Evolutionary conservation across 2,113 vertebrate genomes (phyloP), one percentile per base, ranked within the genome.

Genomic region (Bubalus kerabau): DNA sequence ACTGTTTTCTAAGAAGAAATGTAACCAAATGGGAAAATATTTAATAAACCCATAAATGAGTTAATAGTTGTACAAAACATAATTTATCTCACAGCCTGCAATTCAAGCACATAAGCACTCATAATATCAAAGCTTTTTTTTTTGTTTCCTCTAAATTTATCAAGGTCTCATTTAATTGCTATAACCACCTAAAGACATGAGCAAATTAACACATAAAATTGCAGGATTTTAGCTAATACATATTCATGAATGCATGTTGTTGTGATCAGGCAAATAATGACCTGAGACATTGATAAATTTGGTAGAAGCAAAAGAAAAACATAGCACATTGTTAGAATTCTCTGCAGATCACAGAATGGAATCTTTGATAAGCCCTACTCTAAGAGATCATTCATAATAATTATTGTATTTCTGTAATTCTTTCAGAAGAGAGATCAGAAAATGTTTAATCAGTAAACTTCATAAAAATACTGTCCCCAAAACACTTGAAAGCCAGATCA

Each of bases 161-260:
- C 97, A 97, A 98, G 97, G 97, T 97, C 97, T 97, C 71, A 93
- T 97, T 94, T 95, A 98, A 97, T 98, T 97, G 93, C 97, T 90
- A 93, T 97, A 97, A 98, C 97, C 64, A 98, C 95, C 88, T 97
- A 94, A 98, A 98, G 96, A 97, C 62, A 84, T 83, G 95, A 96
- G 91, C 88, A 97, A 96, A 97, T 97, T 97, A 97, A 94, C 97
- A 98, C 95, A 90, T 97, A 91, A 95, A 97, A 97, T 97, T 89
- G 93, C 83, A 97, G 86, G 60, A 96, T 95, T 96, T 97, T 91
- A 92, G 50, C 83, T 93, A 90, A 97, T 97, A 83, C 97, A 95
- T 95, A 98, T 97, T 97, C 96, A 98, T 98, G 95, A 98, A 85
- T 0, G 81, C 64, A 90, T 87, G 88, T 83, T 98, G 92, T 74